Base-by-base conservation (phyloP, 2,113 vertebrate genomes). In the Electrona antarctica region DNA sequence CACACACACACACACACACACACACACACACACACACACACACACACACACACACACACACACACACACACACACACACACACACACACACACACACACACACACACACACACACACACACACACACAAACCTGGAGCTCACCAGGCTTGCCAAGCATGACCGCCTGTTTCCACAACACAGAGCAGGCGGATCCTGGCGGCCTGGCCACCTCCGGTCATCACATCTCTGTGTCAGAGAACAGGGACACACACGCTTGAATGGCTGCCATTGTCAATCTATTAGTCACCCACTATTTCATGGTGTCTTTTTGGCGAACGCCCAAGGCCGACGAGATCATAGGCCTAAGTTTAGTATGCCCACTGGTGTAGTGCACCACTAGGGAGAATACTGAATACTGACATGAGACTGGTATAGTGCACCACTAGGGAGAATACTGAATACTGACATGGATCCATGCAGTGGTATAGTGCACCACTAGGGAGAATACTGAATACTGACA, bases 211-310 rank as follows among this genome's bases (percentile, higher is more conserved):
- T 71, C 69, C 52, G 41, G 21, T 41, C 33, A 28, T 58, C 80
- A 21, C 21, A 69, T 87, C 80, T 76, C 77, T 78, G 69, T 14
- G 83, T 78, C 82, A 86, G 83, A 78, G 80, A 65, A 56, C 67
- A 78, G 74, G 79, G 80, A 79, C 80, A 77, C 73, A 81, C 80
- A 79, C 73, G 82, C 80, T 84, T 79, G 81, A 90, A 87, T 87
- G 87, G 78, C 74, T 81, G 73, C 84, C 85, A 92, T 91, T 91
- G 90, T 91, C 79, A 73, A 89, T 89, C 81, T 86, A 80, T 92
- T 91, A 89, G 80, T 93, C 92, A 91, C 83, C 71, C 83, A 79
- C 89, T 90, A 90, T 92, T 91, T 85, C 88, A 79, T 81, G 69
- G 80, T 64, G 73, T 69, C 69, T 83, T 78, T 78, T 90, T 90